A percentile compares a stretch with the other conserved stretches of the same genome.
These are phyloP conservation scores for Epirrita christyi DNA, from an alignment of 2,888 invertebrate genomes.

Conservation along the genomic window DNA sequence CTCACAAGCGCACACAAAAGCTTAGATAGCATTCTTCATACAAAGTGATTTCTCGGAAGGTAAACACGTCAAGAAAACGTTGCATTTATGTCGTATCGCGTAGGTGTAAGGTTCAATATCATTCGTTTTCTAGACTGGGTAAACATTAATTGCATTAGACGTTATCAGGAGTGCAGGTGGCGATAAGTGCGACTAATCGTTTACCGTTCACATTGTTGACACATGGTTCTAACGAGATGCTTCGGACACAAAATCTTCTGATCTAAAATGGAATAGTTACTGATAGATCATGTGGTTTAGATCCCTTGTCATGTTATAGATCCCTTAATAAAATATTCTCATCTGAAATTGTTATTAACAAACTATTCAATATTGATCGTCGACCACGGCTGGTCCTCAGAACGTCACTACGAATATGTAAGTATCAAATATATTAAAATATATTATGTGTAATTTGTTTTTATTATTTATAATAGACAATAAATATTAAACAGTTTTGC, in stretches of 20 bases:
- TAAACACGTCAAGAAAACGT: not conserved
- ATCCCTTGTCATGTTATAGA: too few relatives aligned
- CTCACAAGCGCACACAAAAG: not conserved
- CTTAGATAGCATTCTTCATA: not conserved
- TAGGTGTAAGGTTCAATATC: constrained; percentile 9
- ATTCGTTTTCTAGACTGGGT: not conserved
- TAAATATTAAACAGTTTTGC: too few relatives aligned
- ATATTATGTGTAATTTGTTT: too few relatives aligned
- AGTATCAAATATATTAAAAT: too few relatives aligned
- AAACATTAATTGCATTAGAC: constrained; percentile 18
- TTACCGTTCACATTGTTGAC: constrained; percentile 23
- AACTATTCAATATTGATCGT: too few relatives aligned
- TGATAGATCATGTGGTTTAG: too few relatives aligned
- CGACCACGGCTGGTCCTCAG: too few relatives aligned
- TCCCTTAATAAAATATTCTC: too few relatives aligned
- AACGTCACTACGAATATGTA: too few relatives aligned
- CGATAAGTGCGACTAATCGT: constrained; percentile 29
- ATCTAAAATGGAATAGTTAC: not conserved
- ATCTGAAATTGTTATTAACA: too few relatives aligned
- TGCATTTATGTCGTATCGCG: not conserved
- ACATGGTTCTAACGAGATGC: constrained; percentile 26
- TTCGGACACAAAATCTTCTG: too few relatives aligned
- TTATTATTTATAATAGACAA: too few relatives aligned
- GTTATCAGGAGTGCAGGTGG: constrained; percentile 29
- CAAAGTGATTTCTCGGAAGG: constrained; percentile 7